phyloP scores from a whole-genome alignment of 1,140 invertebrate species.

The Archivesica marissinica region DNA sequence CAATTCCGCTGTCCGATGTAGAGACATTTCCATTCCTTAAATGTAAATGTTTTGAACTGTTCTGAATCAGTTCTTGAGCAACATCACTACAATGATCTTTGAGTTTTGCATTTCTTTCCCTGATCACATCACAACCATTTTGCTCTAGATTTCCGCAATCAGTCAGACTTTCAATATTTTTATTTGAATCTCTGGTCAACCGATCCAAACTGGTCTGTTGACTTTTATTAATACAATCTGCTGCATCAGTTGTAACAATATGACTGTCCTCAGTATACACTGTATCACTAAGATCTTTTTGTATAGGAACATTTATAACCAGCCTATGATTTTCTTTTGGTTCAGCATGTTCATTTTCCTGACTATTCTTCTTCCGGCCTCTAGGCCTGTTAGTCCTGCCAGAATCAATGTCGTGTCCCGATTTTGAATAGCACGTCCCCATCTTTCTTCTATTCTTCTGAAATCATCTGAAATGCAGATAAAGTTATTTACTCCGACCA shows the following conservation, averaged over 20 bases:
- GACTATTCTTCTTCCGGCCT: conserved; percentile 36
- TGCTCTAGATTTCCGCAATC: neutral
- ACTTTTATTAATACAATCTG: conserved; percentile 44
- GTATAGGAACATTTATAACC: conserved; percentile 44
- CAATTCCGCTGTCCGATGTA: conserved; percentile 56
- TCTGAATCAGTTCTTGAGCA: neutral
- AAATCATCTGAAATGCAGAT: conserved; percentile 4
- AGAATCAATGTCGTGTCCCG: conserved; percentile 64
- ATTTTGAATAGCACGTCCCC: conserved; percentile 74
- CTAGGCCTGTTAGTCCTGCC: conserved; percentile 59
- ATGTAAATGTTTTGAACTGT: conserved; percentile 28
- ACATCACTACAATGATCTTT: neutral
- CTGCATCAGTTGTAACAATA: conserved; percentile 2
- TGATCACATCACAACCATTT: conserved; percentile 38
- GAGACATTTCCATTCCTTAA: conserved; percentile 26
- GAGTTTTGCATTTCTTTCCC: neutral
- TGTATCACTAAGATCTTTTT: conserved; percentile 58
- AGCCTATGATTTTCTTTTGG: conserved; percentile 56
- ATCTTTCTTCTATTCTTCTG: conserved; percentile 34
- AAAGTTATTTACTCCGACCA: too few species aligned
- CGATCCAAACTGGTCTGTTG: conserved; percentile 52
- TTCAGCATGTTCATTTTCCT: conserved; percentile 65
- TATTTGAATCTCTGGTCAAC: conserved; percentile 42
- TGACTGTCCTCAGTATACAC: conserved; percentile 54
- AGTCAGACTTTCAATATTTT: conserved; percentile 23